phyloP scores from a whole-genome alignment of 2,888 invertebrate species.

The Lithophane ornitopus region DNA sequence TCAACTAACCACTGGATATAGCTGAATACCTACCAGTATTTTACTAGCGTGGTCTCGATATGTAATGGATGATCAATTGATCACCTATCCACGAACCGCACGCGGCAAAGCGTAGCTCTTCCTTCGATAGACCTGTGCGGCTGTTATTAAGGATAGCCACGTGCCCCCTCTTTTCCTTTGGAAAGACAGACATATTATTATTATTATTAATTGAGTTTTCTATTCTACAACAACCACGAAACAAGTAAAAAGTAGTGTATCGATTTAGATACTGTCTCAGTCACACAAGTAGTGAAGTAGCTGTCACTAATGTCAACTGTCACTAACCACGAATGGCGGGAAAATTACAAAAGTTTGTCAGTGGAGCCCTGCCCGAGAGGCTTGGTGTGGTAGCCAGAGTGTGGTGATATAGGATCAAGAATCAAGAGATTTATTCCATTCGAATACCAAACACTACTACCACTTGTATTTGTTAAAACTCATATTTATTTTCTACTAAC shows the following conservation, averaged over 20 bases:
- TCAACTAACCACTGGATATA: no score
- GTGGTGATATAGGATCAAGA: background rate
- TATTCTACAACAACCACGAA: background rate
- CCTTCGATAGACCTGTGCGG: no score
- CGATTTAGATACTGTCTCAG: background rate
- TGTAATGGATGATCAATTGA: background rate
- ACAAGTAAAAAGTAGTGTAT: background rate
- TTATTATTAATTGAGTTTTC: background rate
- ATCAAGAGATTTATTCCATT: no score
- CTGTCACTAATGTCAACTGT: background rate
- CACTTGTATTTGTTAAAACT: no score
- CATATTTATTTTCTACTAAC: no score
- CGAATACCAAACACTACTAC: no score
- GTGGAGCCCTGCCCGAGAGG: background rate
- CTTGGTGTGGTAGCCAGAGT: background rate
- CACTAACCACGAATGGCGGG: background rate
- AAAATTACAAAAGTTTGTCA: background rate
- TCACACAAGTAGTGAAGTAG: background rate
- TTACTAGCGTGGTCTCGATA: no score
- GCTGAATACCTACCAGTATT: no score
- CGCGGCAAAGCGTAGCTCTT: no score
- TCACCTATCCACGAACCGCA: background rate
- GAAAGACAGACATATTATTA: background rate
- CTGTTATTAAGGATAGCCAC: no score
- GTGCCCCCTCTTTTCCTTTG: background rate